phyloP scores from a whole-genome alignment of 2,888 invertebrate species.

The Omphaloscelis lunosa region DNA sequence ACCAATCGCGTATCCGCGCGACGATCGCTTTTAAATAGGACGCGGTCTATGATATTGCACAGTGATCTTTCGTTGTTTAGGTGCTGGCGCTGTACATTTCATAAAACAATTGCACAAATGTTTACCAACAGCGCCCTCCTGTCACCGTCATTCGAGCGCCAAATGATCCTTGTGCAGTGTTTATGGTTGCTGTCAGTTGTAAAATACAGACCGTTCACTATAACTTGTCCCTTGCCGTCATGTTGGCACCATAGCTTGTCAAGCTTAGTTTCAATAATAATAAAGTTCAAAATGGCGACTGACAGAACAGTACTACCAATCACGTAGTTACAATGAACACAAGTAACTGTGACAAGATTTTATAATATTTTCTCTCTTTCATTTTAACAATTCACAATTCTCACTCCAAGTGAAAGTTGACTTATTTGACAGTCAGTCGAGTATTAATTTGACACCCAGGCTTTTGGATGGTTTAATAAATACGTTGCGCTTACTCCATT shows the following conservation, averaged over 20 bases:
- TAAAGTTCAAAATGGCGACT: too few species aligned
- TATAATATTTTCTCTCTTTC: neutral
- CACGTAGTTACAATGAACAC: too few species aligned
- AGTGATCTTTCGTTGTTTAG: neutral
- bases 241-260: too few species aligned
- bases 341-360: neutral
- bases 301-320: too few species aligned
- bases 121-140: neutral
- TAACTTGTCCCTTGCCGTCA: too few species aligned
- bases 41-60: neutral
- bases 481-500: conserved; percentile 20
- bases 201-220: neutral
- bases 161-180: neutral
- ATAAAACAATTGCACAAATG: neutral
- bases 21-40: too few species aligned
- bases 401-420: conserved; percentile 13
- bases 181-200: neutral
- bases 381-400: conserved; percentile 2
- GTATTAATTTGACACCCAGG: conserved; percentile 43
- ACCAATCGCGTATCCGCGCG: too few species aligned
- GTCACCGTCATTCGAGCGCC: neutral
- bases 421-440: conserved; percentile 29
- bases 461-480: conserved; percentile 25
- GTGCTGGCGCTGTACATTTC: too few species aligned
- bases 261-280: too few species aligned